Base-by-base conservation (phyloP, 2,113 vertebrate species). In the Clupea harengus region DNA sequence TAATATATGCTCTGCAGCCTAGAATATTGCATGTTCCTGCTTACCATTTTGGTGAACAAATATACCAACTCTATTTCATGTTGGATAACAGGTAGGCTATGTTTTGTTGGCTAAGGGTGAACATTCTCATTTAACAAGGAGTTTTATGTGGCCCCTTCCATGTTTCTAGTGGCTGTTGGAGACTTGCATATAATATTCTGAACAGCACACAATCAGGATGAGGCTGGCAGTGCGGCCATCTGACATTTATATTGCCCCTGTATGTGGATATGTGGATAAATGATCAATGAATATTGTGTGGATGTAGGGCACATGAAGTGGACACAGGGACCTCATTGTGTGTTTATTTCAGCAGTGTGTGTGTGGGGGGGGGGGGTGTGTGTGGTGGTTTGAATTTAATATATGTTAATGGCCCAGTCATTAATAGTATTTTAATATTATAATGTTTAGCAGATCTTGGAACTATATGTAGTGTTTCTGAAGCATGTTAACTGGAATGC, bases 1-100 rank as follows among this genome's bases (percentile, higher is more conserved):
- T 60, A 78, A 17, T 78, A 32, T 39, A 78, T 10, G 15, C 39
- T 13, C 28, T 78, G 28, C 15, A 72, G 11, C 25, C 72, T 15
- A 78, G 32, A 78, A 32, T 78, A 78, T 78, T 78, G 72, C 72
- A 78, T 78, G 72, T 78, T 78, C 20, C 20, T 25, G 20, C 32
- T 78, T 15, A 78, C 32, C 28, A 32, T 78, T 11, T 78, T 78
- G 72, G 25, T 39, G 13, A 78, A 39, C 11, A 64, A 9, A 25
- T 64, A 2, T 64, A n/a, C 60, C 20, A 7, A 7, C n/a, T 64
- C 22, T 64, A 32, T 78, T 39, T 78, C 4, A 4, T 39, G 72
- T 39, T 39, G 67, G 9, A 78, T 39, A 39, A 78, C 72, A 78
- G 25, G 13, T 67, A 39, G 39, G 39, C 39, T 39, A 67, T 39